Base-by-base conservation (phyloP, 2,797 vertebrate genomes). In the Spinus olivaceus region DNA sequence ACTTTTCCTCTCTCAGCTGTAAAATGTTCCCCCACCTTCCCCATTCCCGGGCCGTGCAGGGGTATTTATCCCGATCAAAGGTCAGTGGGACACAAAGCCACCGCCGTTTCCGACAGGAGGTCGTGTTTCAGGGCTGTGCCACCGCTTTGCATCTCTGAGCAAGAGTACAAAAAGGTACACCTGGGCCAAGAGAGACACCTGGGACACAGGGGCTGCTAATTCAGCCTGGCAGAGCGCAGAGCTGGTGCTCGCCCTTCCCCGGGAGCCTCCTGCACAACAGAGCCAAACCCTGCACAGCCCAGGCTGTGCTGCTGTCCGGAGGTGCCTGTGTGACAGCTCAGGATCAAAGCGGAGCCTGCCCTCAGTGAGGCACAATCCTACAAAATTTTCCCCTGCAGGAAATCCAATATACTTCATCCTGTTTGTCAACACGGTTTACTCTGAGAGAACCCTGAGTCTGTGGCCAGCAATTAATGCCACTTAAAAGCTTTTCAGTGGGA, bases 401-500 rank as follows among this genome's bases (percentile, higher is more conserved):
- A 94, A 93, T 85, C 65, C 50, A 66, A 24, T 83, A 23, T 64
- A 89, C 90, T 95, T 93, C 86, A 71, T 91, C 76, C 71, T 87
- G 81, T 97, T 96, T 96, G 88, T 94, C 95, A 95, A 93, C 92
- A 96, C 2, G 11, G 61, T 93, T 91, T 69, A 56, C 90, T 95
- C 82, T 10, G 57, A 77, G 88, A 91, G 78, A 76, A 81, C 54
- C 64, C 2, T 0, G 77, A 90, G 92, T 91, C 90, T 85, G 89
- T 21, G 93, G 93, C 69, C 94, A 78, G 95, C 91, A 96, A 95
- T 97, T 97, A 97, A 96, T 94, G 97, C 92, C 94, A 95, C 94
- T 97, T 96, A 97, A 94, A 95, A 95, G 94, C 92, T 95, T 96
- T 97, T 96, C 91, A 96, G 79, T 2, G 65, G 91, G 94, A 96